Conservation (phyloP, 2,113 vertebrate species). For the Spea multiplicata region DNA sequence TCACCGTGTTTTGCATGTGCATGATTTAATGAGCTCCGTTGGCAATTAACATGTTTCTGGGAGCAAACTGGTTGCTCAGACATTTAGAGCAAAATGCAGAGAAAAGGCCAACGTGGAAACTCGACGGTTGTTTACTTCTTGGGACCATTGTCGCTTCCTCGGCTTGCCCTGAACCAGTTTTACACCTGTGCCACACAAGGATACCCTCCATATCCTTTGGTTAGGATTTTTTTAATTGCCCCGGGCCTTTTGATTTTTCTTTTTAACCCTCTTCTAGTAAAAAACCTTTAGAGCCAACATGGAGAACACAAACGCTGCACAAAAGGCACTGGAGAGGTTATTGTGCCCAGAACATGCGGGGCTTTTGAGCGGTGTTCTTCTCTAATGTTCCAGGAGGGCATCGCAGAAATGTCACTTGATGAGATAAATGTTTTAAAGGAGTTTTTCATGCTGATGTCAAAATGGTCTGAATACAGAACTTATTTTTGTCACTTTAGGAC, state of each 20-base stretch:
- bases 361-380: conserved; percentile 11
- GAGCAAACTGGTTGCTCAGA: conserved; percentile 93
- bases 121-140: conserved; percentile 76
- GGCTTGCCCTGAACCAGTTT: conserved; percentile 25
- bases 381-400: conserved; percentile 19
- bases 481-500: too few species aligned
- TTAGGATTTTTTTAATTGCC: conserved; percentile 45
- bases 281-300: conserved; percentile 7
- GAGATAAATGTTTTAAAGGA: conserved; percentile 6
- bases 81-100: conserved; percentile 83
- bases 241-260: conserved; percentile 41
- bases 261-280: not conserved
- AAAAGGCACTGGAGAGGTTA: conserved; percentile 27
- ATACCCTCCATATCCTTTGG: conserved; percentile 47
- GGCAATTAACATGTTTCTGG: conserved; percentile 97
- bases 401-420: conserved; percentile 8
- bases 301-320: conserved; percentile 15
- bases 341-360: conserved; percentile 16
- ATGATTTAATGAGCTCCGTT: conserved; percentile 91
- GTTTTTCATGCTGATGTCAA: conserved; percentile 2
- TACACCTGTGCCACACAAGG: conserved; percentile 37
- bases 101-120: conserved; percentile 89
- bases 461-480: not conserved
- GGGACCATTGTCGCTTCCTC: conserved; percentile 40
- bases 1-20: conserved; percentile 87